Evolutionary conservation across 2,113 vertebrate genomes (phyloP).

Genomic region (Seriola quinqueradiata): DNA sequence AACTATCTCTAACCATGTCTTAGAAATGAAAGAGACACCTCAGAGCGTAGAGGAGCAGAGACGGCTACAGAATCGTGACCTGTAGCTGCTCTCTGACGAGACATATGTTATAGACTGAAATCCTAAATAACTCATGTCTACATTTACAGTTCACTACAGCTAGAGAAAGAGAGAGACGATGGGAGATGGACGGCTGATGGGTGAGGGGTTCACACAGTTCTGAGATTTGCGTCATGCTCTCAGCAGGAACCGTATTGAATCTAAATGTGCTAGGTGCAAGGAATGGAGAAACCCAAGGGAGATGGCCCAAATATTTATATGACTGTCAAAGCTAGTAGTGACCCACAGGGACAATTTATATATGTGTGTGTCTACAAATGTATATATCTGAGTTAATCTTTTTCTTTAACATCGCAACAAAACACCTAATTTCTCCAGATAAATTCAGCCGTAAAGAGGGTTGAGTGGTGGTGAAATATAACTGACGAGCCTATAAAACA

Average conservation of each 20-base stretch:
- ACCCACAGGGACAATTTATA: slow-evolving; percentile 29
- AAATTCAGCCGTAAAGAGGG: slow-evolving; percentile 26
- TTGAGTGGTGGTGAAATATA: slow-evolving; percentile 40
- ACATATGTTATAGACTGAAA: slow-evolving; percentile 11
- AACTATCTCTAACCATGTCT: neutral
- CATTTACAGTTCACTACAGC: slow-evolving; percentile 21
- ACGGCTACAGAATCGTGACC: slow-evolving; percentile 3
- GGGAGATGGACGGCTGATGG: neutral
- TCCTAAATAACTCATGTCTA: slow-evolving; percentile 39
- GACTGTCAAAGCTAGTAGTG: slow-evolving; percentile 4
- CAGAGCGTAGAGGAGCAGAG: neutral
- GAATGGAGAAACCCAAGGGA: slow-evolving; percentile 51
- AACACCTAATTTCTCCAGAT: slow-evolving; percentile 32
- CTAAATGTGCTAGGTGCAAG: slow-evolving; percentile 40
- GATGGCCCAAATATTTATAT: slow-evolving; percentile 10
- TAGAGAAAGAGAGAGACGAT: slow-evolving; percentile 2
- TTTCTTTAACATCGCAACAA: slow-evolving; percentile 18
- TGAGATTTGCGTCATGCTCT: slow-evolving; percentile 46
- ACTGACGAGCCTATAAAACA: slow-evolving; percentile 39
- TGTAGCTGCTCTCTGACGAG: slow-evolving; percentile 14
- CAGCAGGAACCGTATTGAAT: slow-evolving; percentile 50
- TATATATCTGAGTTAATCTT: slow-evolving; percentile 17
- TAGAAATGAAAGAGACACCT: slow-evolving; percentile 38
- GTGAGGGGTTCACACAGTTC: slow-evolving; percentile 17
- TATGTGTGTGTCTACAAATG: neutral